These are phyloP conservation scores for Tubulanus polymorphus DNA, from an alignment of 2,888 invertebrate genomes.

Conservation along the genomic window DNA sequence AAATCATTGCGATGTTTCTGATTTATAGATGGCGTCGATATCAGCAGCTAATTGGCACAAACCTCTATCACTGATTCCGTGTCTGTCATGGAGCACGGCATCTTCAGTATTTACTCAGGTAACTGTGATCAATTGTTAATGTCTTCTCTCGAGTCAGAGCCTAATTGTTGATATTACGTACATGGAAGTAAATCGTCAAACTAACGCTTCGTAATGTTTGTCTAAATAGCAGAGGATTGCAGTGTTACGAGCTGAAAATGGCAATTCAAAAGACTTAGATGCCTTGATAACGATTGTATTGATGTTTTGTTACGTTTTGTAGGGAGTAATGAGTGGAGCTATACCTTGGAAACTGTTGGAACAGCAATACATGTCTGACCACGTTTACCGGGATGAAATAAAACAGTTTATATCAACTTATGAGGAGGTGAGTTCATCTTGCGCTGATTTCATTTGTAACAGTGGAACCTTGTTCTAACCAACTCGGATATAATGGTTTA, in stretches of 20 bases:
- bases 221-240: no score
- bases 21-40: conserved; percentile 87
- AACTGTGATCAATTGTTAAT: no score
- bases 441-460: neutral
- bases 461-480: no score
- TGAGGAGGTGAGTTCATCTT: conserved; percentile 55
- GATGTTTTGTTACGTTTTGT: conserved; percentile 19
- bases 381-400: conserved; percentile 74
- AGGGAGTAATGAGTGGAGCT: conserved; percentile 93
- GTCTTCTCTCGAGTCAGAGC: no score
- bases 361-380: conserved; percentile 79
- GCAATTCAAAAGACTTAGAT: no score
- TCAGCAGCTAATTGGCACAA: conserved; percentile 95
- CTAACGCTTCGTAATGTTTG: no score
- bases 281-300: no score
- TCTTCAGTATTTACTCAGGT: conserved; percentile 82
- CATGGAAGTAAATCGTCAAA: no score
- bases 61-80: conserved; percentile 88
- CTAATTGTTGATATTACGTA: no score
- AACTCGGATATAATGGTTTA: no score
- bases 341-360: conserved; percentile 91
- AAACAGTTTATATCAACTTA: conserved; percentile 76
- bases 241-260: no score
- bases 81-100: conserved; percentile 96
- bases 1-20: neutral